Conservation (phyloP, 2,797 vertebrate species). For the Furcifer pardalis region DNA sequence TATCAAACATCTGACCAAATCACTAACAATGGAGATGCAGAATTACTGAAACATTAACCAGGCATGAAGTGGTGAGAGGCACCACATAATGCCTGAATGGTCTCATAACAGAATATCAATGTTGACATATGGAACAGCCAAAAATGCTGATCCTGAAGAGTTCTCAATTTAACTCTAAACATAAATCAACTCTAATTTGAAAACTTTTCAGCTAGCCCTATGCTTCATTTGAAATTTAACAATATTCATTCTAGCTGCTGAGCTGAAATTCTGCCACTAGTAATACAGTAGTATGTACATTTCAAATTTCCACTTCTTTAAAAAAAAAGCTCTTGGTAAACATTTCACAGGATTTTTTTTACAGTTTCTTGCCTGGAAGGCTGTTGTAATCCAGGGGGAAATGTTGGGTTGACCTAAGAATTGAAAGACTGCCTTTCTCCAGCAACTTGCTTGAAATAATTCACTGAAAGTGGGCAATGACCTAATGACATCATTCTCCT, state of each 20-base stretch:
- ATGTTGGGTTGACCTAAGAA: not conserved
- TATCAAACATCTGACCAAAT: not conserved
- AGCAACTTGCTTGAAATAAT: conserved; percentile 5
- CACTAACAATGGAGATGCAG: not conserved
- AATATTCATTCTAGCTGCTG: not conserved
- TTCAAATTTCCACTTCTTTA: not conserved
- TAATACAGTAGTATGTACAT: not conserved
- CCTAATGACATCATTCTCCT: not conserved
- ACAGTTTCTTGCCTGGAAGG: not conserved
- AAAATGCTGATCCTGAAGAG: too few species aligned
- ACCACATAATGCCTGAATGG: not conserved
- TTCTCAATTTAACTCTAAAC: not conserved
- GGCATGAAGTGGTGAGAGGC: not conserved
- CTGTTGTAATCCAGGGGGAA: not conserved
- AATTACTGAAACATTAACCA: not conserved
- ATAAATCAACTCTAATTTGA: not conserved
- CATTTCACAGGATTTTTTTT: too few species aligned
- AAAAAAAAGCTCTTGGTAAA: too few species aligned
- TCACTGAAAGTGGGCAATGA: conserved; percentile 9
- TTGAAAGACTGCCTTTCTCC: not conserved
- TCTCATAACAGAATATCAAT: too few species aligned
- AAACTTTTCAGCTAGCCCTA: not conserved
- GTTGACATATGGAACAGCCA: too few species aligned
- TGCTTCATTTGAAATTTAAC: not conserved
- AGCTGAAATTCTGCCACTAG: not conserved